Evolutionary conservation across 2,797 vertebrate genomes (phyloP), one percentile per base, ranked within the genome.

Genomic region (Smutsia gigantea): DNA sequence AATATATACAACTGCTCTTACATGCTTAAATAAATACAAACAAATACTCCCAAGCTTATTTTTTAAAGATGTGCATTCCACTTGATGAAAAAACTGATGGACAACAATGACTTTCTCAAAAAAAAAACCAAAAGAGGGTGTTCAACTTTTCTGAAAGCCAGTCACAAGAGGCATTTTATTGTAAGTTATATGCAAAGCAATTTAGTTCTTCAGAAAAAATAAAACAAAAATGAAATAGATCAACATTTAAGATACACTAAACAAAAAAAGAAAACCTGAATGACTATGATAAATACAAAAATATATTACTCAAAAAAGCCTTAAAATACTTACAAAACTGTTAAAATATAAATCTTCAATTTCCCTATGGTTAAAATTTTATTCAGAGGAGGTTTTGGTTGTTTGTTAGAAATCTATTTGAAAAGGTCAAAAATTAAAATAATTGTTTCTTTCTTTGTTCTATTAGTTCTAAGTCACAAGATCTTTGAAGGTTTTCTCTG

Each of bases 321-420:
- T 82, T 83, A 83, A 78, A 87, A 68, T 83, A 84, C 27, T 78
- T 92, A 85, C 23, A 11, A 97, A 83, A 92, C 78, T 83, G 95
- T 59, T 63, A 71, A 21, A 78, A 95, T 93, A 89, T 59, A 90
- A 90, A 96, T 91, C 37, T 93, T 94, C 68, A 78, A 97, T 89
- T 90, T 92, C 61, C 31, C 72, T 89, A 53, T 13, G 95, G 46
- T 68, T 71, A 96, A 94, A 94, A 75, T 92, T 96, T 97, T 95
- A 94, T 93, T 97, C 87, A 96, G 49, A 95, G 25, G 39, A 78
- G 51, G 25, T 21, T 77, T 68, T 95, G 17, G 27, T 63, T 79
- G n/a, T 9, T 55, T 90, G 27, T 78, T 88, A 25, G 83, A 95
- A 90, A 82, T 34, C 23, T 72, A 93, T 95, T 86, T 90, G 46